A percentile compares a stretch with the other conserved stretches of the same genome.
Evolutionary conservation across 2,797 vertebrate species (phyloP).

Genomic region (Sebastes hubbsi): DNA sequence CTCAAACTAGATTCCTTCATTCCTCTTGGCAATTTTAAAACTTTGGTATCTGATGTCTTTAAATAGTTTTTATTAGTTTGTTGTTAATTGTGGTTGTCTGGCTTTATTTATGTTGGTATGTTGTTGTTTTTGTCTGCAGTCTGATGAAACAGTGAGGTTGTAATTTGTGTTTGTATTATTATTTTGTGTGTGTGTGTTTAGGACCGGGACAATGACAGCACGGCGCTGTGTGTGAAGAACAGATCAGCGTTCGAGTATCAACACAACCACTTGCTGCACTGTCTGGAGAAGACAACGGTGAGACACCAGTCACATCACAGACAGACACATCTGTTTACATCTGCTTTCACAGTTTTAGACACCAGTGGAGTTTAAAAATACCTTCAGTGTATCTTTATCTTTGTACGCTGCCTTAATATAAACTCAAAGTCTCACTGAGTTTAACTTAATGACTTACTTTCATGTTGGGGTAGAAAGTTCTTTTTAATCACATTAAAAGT

Average conservation of each 20-base stretch:
- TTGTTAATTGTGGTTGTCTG: no score
- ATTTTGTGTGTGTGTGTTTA: conserved; percentile 39
- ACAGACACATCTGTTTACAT: not conserved
- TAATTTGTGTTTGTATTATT: not conserved
- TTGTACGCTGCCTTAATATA: not conserved
- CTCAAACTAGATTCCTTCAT: no score
- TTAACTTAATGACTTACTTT: not conserved
- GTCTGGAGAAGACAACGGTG: conserved; percentile 89
- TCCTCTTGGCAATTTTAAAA: no score
- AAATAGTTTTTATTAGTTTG: no score
- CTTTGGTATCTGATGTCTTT: no score
- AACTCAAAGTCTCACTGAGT: not conserved
- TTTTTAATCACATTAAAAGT: not conserved
- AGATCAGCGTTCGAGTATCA: conserved; percentile 86
- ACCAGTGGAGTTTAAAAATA: not conserved
- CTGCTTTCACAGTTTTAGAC: not conserved
- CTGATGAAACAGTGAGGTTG: no score
- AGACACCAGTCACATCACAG: conserved; percentile 16
- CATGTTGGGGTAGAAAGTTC: not conserved
- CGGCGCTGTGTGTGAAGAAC: conserved; percentile 80
- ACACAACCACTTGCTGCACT: conserved; percentile 88
- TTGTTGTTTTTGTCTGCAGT: no score
- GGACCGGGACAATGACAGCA: conserved; percentile 77
- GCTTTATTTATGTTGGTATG: no score
- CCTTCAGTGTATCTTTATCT: not conserved